Evolutionary conservation across 2,797 vertebrate genomes (phyloP), one percentile per base, ranked within the genome.

Genomic region (Fratercula arctica): DNA sequence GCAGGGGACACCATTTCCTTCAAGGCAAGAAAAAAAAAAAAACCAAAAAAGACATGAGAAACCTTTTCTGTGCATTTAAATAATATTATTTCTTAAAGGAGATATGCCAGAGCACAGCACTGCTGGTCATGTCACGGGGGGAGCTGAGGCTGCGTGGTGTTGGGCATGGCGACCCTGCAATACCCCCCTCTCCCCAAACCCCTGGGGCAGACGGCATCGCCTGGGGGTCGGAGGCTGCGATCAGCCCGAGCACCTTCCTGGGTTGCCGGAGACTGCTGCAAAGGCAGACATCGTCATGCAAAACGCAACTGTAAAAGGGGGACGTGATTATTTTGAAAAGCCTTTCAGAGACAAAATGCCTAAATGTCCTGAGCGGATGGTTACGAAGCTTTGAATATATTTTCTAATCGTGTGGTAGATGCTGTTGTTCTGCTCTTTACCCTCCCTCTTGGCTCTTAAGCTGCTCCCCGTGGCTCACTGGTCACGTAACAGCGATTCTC

Each of bases 41-140:
- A 24, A 5, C 35, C 35, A 56, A 60, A 24, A 89, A 45, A 19
- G 7, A 11, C 2, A 8, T 8, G 8, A 60, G 37, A 79, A 70
- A 8, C 10, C 19, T 74, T 31, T 63, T 11, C 16, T 13, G 37
- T 29, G 15, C 1, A 1, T 41, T 72, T 73, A 76, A 85, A 57
- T 73, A 33, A 2, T 46, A 4, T 43, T 63, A 81, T 43, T 50
- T 26, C 33, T 41, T 59, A 24, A 64, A 87, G n/a, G 12, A 61
- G 35, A 16, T 3, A 39, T 10, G 25, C 39, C 70, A 51, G 57
- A 70, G 29, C 54, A 41, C 69, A 23, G 53, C 1, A 0, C 68
- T 39, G n/a, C 10, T 2, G 2, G 19, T 24, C 18, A 4, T 2
- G 9, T 16, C 3, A 23, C 0, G 1, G 24, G 31, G n/a, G n/a